phyloP scores from a whole-genome alignment of 2,113 vertebrate species.

The Otocyon megalotis region DNA sequence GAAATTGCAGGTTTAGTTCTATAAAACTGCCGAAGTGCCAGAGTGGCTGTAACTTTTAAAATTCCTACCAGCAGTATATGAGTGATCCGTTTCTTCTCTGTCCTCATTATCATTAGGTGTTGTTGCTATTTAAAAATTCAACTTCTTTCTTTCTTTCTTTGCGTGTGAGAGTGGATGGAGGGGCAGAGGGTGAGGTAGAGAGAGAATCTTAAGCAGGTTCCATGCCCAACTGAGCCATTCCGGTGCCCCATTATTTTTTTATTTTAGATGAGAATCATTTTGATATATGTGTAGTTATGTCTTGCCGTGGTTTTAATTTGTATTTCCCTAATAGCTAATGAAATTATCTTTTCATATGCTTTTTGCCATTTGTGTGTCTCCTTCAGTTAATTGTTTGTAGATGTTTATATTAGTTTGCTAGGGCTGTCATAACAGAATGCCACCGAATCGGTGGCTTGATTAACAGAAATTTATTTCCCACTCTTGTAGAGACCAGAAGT shows the following conservation, averaged over 20 bases:
- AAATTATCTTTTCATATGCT: neutral
- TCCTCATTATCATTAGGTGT: neutral
- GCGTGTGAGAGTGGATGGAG: no score
- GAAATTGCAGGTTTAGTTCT: neutral
- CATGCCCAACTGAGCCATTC: neutral
- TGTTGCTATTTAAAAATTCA: neutral
- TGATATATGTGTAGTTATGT: neutral
- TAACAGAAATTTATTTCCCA: neutral
- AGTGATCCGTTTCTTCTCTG: neutral
- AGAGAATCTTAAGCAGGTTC: no score
- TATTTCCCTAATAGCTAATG: neutral
- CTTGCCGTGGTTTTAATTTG: neutral
- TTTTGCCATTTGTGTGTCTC: neutral
- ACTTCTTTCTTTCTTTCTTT: no score
- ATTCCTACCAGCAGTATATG: neutral
- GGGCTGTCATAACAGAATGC: neutral
- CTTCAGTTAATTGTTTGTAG: neutral
- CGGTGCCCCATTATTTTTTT: neutral
- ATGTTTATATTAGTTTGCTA: neutral
- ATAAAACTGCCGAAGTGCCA: neutral
- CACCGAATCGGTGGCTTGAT: neutral
- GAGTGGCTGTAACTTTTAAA: neutral
- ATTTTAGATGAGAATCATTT: neutral
- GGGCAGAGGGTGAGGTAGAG: no score
- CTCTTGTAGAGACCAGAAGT: neutral